phyloP scores from a whole-genome alignment of 2,113 vertebrate species.

The Chauna torquata region DNA sequence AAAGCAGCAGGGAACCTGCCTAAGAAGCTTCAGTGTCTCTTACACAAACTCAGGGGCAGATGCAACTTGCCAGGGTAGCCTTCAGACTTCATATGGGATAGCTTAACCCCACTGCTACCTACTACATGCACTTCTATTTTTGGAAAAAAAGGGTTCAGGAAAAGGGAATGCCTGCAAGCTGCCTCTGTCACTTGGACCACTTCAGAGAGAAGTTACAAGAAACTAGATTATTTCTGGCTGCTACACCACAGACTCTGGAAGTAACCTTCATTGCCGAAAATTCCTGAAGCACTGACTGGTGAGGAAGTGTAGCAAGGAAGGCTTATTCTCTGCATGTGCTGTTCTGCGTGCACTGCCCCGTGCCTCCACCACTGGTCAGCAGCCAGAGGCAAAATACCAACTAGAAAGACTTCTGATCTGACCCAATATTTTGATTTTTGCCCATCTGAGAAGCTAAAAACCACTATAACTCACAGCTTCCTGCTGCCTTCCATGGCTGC shows the following conservation, averaged over 20 bases:
- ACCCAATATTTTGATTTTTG: background rate
- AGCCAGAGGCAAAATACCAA: background rate
- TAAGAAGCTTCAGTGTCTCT: background rate
- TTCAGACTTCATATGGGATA: background rate
- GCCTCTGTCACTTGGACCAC: background rate
- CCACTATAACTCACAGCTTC: background rate
- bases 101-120: background rate
- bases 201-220: background rate
- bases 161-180: background rate
- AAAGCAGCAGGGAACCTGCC: background rate
- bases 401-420: background rate
- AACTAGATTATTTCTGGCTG: background rate
- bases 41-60: background rate
- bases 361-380: background rate
- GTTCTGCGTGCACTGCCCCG: background rate
- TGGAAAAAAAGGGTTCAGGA: background rate
- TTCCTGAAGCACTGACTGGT: background rate
- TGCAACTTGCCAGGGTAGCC: background rate
- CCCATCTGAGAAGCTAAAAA: background rate
- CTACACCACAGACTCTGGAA: background rate
- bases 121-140: background rate
- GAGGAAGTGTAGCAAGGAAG: background rate
- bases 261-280: background rate
- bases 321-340: background rate
- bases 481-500: background rate